Base-by-base conservation (phyloP, 2,888 invertebrate genomes). In the Cremastobaeus sp. region DNA sequence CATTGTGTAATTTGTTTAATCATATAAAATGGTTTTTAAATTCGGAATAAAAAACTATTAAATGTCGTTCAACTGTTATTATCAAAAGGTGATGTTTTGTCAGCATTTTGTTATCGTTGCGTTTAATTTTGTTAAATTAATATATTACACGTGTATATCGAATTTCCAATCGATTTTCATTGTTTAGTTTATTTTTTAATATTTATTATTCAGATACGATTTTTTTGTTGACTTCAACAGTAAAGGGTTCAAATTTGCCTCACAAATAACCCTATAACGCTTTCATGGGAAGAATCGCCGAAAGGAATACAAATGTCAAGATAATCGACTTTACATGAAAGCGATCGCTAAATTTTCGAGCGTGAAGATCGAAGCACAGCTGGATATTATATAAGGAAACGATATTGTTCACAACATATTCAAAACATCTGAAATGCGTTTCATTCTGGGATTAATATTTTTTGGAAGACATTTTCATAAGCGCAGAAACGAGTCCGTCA, bases 261-360 rank as follows among this genome's bases (percentile, higher is more conserved):
- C 20, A 50, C 21, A 32, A 66, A 57, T 37, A 12, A 18, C 32
- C 1, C 18, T 3, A 25, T 41, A 17, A 25, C 17, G 25, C 20
- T 20, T 57, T 20, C 57, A 17, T 43, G 45, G 17, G 59, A 64
- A 64, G 59, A 71, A 14, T 25, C n/a, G 50, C 47, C 57, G 50
- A 65, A 45, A 54, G 34, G 20, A 52, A 48, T 54, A 59, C 34
- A 72, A 72, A 72, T 54, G 72, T 65, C 72, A 43, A 50, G 35
- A 62, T 74, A 74, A 74, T 74, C 74, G 74, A 74, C 74, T 70
- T 74, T 70, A 60, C 59, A 14, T 52, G 41, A 64, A 74, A 69
- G 59, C 41, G 59, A 59, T 64, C 47, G 47, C 39, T 50, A 41
- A 52, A 60, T 57, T 55, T 73, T 28, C 8, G 28, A 54, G 54